A percentile compares a stretch with the other conserved stretches of the same genome.
Evolutionary conservation across 2,888 invertebrate species (phyloP).

Genomic region (Pocota personata): DNA sequence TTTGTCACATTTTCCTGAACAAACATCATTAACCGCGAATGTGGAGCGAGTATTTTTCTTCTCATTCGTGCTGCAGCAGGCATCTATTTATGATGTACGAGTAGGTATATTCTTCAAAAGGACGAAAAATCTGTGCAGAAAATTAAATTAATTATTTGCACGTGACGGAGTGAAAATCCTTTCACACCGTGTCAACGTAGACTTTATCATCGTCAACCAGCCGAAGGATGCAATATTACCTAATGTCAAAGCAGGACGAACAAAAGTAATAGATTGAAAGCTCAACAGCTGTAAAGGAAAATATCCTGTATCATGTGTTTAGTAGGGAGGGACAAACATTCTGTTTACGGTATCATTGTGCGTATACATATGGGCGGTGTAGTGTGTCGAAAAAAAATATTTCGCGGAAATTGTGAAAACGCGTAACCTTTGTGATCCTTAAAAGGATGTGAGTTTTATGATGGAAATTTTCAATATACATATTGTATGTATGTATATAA

Average conservation of each 20-base stretch:
- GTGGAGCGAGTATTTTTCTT: neutral
- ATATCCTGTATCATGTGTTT: neutral
- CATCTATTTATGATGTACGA: neutral
- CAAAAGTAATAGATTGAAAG: neutral
- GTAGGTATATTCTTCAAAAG: neutral
- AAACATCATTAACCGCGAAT: constrained; percentile 56
- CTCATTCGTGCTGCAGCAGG: neutral
- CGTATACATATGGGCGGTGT: neutral
- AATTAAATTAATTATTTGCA: constrained; percentile 60
- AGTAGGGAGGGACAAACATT: neutral
- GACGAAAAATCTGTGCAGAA: constrained; percentile 7
- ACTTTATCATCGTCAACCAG: constrained; percentile 1
- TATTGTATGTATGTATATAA: neutral
- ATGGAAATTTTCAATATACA: neutral
- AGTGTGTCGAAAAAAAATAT: neutral
- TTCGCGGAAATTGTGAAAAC: constrained; percentile 26
- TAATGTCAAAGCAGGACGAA: constrained; percentile 20
- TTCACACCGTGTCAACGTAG: constrained; percentile 18
- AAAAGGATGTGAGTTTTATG: neutral
- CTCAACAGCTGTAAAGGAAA: constrained; percentile 18
- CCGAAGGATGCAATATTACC: constrained; percentile 19
- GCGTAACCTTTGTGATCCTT: constrained; percentile 6
- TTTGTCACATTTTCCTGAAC: constrained; percentile 16
- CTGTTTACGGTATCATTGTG: neutral
- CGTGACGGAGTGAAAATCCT: constrained; percentile 55